phyloP scores from a whole-genome alignment of 2,113 vertebrate species.

The Tenebrosternarchus preto region DNA sequence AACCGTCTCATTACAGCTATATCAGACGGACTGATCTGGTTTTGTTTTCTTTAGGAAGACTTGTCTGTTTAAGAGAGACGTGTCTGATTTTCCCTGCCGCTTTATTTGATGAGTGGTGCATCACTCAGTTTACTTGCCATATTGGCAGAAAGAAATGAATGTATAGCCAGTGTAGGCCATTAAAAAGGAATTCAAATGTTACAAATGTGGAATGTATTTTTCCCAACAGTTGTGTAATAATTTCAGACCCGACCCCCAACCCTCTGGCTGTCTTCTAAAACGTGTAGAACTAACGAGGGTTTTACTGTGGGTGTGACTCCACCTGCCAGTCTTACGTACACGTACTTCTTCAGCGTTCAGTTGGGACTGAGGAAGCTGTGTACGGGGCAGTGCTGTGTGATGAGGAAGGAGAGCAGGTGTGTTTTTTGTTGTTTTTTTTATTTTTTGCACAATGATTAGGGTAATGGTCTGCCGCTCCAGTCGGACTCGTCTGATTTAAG shows the following conservation, averaged over 20 bases:
- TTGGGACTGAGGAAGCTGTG: constrained; percentile 22
- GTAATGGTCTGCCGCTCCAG: neutral
- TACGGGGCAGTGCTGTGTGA: neutral
- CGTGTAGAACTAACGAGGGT: constrained; percentile 14
- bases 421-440: too few species aligned
- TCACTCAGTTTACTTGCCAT: constrained; percentile 74
- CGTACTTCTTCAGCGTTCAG: constrained; percentile 7
- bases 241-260: neutral
- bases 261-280: neutral
- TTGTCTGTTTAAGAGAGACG: neutral
- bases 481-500: constrained; percentile 20
- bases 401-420: neutral
- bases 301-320: constrained; percentile 23
- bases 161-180: constrained; percentile 69
- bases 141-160: constrained; percentile 76
- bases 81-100: constrained; percentile 4
- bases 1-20: neutral
- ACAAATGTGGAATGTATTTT: constrained; percentile 61
- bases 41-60: neutral
- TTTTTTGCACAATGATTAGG: neutral
- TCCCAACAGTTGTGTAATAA: constrained; percentile 10
- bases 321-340: constrained; percentile 13
- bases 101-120: constrained; percentile 48
- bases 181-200: constrained; percentile 41
- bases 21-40: neutral